Evolutionary conservation across 2,113 vertebrate genomes (phyloP), one percentile per base, ranked within the genome.

Genomic region (Rhabdornis inornatus): DNA sequence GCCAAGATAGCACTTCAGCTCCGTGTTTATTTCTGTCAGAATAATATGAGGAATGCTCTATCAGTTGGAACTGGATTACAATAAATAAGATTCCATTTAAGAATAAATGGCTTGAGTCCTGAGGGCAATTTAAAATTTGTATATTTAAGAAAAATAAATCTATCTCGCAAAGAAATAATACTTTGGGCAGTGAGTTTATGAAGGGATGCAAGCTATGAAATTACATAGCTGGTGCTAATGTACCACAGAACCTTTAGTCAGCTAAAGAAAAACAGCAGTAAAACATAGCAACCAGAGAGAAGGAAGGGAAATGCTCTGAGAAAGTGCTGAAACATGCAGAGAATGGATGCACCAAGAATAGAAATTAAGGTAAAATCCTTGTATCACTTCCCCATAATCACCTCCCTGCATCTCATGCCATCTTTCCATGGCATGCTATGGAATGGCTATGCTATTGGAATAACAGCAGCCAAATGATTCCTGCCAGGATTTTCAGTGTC

Each of bases 141-240:
- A 40, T 88, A 90, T 91, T 95, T 93, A 89, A 93, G 94, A 77
- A 90, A 85, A 95, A 83, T 90, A 96, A 94, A 92, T 89, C 76
- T 66, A 21, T 44, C 77, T 83, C 40, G 39, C 79, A 68, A 88
- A 66, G 59, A 95, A 95, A 70, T 89, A 92, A 35, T 63, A 50
- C 55, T 90, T 77, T 86, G 79, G 66, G 66, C 50, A 80, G 92
- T 44, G 78, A 90, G 76, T 66, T 92, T 90, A 88, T 86, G 90
- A 86, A 86, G 59, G 79, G 69, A 66, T 53, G 83, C 80, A 93
- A 93, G 88, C 76, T 83, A 77, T 55, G 79, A 83, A 93, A 90
- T 93, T 45, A 90, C 40, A 59, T 45, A 80, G 71, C 81, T 83
- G 78, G 12, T 42, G 49, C 63, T 77, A 86, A 74, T 28, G 24